Evolutionary conservation across 2,113 vertebrate genomes (phyloP), one percentile per base, ranked within the genome.

Genomic region (Murina feae): DNA sequence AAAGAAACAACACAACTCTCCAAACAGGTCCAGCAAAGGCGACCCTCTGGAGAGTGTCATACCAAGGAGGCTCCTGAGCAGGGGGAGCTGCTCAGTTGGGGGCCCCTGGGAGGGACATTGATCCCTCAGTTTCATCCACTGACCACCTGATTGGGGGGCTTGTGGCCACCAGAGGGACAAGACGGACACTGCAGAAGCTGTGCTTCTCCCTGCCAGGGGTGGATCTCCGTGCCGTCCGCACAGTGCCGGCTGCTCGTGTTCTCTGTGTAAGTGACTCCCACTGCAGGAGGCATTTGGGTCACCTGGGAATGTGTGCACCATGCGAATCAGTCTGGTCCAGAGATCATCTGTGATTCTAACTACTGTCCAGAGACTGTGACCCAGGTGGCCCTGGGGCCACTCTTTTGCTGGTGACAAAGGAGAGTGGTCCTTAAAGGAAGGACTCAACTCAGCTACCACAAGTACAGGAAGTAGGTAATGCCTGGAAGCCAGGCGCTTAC

Each of bases 11-110:
- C 98, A 98, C 98, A 87, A 98, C 87, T 18, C n/a, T 58, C 98
- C 92, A 78, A 98, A 99, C 2, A 98, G 98, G 72, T 99, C 58
- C 98, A 18, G 68, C 99, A 99, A 0, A 98, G 99, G 72, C 98
- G 98, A 98, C 91, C 98, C 99, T 44, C 98, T 32, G 30, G 99
- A 90, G 0, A 98, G 99, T 75, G 99, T 66, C 44, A 98, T 83
- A 98, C 85, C 98, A 92, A 88, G 98, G 94, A 7, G 98, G 98
- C 79, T 99, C 99, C 99, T 99, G 91, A 89, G n/a, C 89, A 87
- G 92, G 91, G 87, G 53, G 2, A 81, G 17, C 44, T 9, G 60
- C 25, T 5, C 5, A 20, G 47, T 13, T 39, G 4, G 63, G 76
- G 13, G 8, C 28, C 21, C 84, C 10, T 0, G 16, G n/a, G 51